These are phyloP conservation scores for Drosophila austrosaltans DNA, from an alignment of 2,888 invertebrate species.

Conservation along the genomic window DNA sequence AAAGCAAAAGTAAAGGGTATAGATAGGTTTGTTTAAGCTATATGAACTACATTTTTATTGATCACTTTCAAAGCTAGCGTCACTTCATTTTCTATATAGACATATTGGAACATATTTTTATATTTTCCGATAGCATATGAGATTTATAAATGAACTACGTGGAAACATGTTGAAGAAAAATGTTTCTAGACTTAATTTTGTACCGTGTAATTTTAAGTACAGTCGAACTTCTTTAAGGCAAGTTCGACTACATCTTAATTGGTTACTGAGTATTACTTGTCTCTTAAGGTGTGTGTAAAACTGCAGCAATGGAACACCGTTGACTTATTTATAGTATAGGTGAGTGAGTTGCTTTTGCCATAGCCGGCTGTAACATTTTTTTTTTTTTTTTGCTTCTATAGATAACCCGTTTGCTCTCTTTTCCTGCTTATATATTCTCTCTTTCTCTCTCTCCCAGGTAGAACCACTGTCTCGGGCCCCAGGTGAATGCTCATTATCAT, in stretches of 20 bases:
- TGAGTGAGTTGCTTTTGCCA: neutral
- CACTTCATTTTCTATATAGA: neutral
- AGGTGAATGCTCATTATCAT: conserved; percentile 60
- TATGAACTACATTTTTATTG: neutral
- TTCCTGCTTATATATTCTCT: conserved; percentile 9
- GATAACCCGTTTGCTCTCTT: conserved; percentile 57
- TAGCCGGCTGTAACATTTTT: conserved; percentile 2
- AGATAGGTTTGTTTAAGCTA: too few species aligned
- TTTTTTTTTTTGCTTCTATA: conserved; percentile 55
- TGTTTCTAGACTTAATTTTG: too few species aligned
- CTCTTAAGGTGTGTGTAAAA: neutral
- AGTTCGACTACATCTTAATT: too few species aligned
- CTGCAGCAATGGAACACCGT: conserved; percentile 18
- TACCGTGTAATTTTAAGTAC: too few species aligned
- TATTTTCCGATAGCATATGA: too few species aligned
- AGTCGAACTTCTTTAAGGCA: too few species aligned
- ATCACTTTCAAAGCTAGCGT: neutral
- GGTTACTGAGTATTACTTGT: neutral
- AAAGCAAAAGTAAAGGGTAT: neutral
- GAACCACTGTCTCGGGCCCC: conserved; percentile 12
- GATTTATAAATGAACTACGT: too few species aligned
- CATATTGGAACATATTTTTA: too few species aligned
- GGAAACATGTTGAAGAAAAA: too few species aligned
- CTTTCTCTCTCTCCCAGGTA: conserved; percentile 1
- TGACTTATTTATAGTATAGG: conserved; percentile 15